These are phyloP conservation scores for Anthonomus grandis DNA, from an alignment of 1,140 invertebrate genomes.

Conservation along the genomic window DNA sequence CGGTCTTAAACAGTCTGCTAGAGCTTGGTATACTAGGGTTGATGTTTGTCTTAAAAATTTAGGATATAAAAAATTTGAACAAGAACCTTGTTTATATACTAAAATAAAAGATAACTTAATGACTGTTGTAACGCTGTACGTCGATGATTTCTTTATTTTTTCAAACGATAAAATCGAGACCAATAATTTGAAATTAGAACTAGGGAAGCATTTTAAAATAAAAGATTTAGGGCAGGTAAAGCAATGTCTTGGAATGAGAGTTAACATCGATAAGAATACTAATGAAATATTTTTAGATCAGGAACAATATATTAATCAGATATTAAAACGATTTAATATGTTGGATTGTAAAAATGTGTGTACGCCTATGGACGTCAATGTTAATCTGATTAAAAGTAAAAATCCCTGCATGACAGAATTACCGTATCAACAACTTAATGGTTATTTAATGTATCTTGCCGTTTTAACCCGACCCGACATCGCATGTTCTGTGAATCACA, in stretches of 20 bases:
- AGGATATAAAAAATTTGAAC: conserved; percentile 38
- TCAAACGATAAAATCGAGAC: conserved; percentile 21
- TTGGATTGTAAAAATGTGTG: conserved; percentile 23
- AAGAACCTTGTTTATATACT: conserved; percentile 44
- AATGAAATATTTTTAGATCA: conserved; percentile 26
- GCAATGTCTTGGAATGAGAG: conserved; percentile 36
- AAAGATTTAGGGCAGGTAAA: conserved; percentile 35
- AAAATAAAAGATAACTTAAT: conserved; percentile 22
- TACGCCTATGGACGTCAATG: conserved; percentile 31
- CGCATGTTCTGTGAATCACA: conserved; percentile 48
- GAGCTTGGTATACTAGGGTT: conserved; percentile 38
- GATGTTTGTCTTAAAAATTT: conserved; percentile 30
- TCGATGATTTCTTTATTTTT: conserved; percentile 20
- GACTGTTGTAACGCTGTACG: conserved; percentile 35
- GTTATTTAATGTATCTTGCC: conserved; percentile 49
- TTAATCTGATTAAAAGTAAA: conserved; percentile 17
- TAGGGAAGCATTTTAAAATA: conserved; percentile 33
- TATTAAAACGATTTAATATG: conserved; percentile 25
- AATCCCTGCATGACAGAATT: conserved; percentile 2
- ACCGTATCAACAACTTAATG: conserved; percentile 46
- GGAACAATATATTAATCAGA: conserved; percentile 30
- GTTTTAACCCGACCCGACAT: conserved; percentile 51
- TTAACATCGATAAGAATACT: conserved; percentile 15
- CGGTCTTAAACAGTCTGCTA: conserved; percentile 39
- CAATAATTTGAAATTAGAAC: conserved; percentile 21